Conservation (phyloP, 30 jellyfish, hydroid and myxozoan species). For the Pseudorhiza aurosa region DNA sequence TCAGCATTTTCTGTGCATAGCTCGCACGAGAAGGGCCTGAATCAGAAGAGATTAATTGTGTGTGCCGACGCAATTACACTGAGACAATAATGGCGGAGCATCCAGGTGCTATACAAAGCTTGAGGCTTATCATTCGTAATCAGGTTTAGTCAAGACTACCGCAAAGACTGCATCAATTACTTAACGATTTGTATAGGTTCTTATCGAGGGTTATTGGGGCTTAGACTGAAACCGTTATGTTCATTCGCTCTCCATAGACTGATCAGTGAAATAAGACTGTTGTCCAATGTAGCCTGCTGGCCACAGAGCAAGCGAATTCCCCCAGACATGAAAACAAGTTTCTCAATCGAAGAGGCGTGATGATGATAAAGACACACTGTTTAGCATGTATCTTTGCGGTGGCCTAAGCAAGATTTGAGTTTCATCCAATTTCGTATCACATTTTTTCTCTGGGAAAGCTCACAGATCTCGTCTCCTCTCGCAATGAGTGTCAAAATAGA, state of each 20-base stretch:
- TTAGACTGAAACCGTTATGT: conserved; percentile 14
- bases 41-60: background rate
- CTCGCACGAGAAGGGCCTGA: background rate
- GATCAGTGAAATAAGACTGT: background rate
- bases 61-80: background rate
- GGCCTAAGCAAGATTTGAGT: background rate
- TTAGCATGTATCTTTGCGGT: background rate
- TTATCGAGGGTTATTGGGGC: conserved; percentile 5
- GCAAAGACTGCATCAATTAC: conserved; percentile 44
- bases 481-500: too few species aligned
- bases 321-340: background rate
- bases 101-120: background rate
- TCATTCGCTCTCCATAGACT: background rate
- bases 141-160: conserved; percentile 11
- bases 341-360: background rate
- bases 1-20: background rate
- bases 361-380: background rate
- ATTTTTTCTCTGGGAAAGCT: background rate
- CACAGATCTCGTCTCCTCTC: background rate
- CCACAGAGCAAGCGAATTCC: background rate
- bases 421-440: background rate
- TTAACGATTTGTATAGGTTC: background rate
- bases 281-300: background rate
- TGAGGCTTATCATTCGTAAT: background rate
- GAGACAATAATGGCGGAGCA: background rate